Evolutionary conservation across 2,888 invertebrate species (phyloP).

Genomic region (Chrysomela aeneicollis): DNA sequence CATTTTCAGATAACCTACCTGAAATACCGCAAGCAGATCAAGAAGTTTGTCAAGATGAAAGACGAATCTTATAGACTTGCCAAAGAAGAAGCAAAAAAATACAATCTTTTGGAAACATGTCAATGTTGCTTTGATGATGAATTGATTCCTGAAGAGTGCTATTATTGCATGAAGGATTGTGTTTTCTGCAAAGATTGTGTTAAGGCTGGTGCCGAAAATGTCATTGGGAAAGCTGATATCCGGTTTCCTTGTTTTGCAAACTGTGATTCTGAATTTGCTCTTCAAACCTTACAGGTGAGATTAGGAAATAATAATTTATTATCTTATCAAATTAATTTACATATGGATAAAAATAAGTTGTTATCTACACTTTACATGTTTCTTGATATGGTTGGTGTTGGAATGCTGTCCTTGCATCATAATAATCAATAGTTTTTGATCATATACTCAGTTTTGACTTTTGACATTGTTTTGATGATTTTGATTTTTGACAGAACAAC

Average conservation of each 20-base stretch:
- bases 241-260: conserved; percentile 62
- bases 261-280: conserved; percentile 60
- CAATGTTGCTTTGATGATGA: conserved; percentile 67
- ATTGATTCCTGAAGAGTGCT: conserved; percentile 59
- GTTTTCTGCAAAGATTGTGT: conserved; percentile 63
- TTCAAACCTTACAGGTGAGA: conserved; percentile 54
- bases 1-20: conserved; percentile 52
- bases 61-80: conserved; percentile 51
- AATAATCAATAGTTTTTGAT: too few relatives aligned
- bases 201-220: conserved; percentile 56
- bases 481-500: too few relatives aligned
- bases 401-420: too few relatives aligned
- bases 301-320: too few relatives aligned
- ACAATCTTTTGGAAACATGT: conserved; percentile 60
- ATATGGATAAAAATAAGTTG: too few relatives aligned
- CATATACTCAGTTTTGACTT: too few relatives aligned
- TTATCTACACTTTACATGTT: too few relatives aligned
- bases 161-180: conserved; percentile 54
- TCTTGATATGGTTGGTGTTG: too few relatives aligned
- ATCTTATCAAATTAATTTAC: too few relatives aligned
- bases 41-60: conserved; percentile 48
- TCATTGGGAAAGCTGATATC: conserved; percentile 60
- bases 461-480: too few relatives aligned
- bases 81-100: conserved; percentile 54
- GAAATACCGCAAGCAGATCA: conserved; percentile 53